phyloP scores from a whole-genome alignment of 1,140 invertebrate species.

The Alviniconcha marisindica region DNA sequence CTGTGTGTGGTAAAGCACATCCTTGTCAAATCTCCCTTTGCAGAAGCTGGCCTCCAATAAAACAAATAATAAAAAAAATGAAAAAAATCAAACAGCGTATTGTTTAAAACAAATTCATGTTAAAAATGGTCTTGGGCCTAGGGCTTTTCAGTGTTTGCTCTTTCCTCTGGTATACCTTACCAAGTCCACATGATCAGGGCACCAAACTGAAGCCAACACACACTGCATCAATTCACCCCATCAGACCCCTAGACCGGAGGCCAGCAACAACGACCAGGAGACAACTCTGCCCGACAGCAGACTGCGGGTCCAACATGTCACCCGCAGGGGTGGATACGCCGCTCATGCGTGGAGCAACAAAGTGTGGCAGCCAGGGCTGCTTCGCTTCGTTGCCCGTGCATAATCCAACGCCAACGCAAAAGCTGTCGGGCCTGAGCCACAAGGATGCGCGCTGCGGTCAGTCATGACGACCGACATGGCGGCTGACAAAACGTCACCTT shows the following conservation, averaged over 20 bases:
- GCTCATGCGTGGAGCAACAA: neutral
- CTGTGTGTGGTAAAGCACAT: too few relatives aligned
- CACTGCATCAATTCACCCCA: too few relatives aligned
- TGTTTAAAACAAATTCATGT: neutral
- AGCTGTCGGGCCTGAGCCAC: constrained; percentile 27
- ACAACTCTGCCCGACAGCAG: constrained; percentile 44
- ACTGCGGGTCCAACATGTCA: constrained; percentile 53
- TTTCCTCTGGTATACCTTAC: neutral
- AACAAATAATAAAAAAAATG: too few relatives aligned
- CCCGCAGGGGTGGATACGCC: constrained; percentile 20
- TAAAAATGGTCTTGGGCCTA: too few relatives aligned
- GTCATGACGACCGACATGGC: neutral
- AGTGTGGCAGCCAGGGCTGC: constrained; percentile 16
- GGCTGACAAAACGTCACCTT: constrained; percentile 27
- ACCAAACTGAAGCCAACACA: neutral
- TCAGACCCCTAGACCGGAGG: neutral
- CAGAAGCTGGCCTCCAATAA: too few relatives aligned
- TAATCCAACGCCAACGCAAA: neutral
- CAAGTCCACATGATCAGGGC: neutral
- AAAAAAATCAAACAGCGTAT: too few relatives aligned
- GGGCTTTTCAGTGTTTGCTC: neutral
- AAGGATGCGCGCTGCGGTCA: neutral
- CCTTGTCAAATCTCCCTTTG: too few relatives aligned
- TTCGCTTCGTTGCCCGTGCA: neutral
- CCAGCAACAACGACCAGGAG: neutral